Evolutionary conservation across 2,888 invertebrate species (phyloP).

Genomic region (Pilophorus perplexus): DNA sequence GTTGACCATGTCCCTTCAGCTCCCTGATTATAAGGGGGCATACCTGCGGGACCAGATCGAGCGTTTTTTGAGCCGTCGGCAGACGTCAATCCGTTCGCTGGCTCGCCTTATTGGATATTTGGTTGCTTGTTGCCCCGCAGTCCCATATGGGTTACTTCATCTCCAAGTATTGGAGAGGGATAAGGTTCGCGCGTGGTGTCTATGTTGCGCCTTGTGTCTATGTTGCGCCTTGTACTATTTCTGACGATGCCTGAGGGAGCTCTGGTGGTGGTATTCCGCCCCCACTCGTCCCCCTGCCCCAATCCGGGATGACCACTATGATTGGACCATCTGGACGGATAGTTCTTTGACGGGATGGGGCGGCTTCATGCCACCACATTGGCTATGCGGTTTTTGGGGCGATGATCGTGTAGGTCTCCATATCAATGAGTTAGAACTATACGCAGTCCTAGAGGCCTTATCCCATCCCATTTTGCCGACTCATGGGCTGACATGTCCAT

Average conservation of each 20-base stretch:
- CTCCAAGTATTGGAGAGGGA: not conserved
- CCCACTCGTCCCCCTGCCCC: not conserved
- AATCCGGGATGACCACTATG: not conserved
- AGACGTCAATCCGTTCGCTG: not conserved
- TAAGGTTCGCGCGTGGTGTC: not conserved
- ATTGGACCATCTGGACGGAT: not conserved
- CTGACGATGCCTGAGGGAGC: not conserved
- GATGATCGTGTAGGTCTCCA: not conserved
- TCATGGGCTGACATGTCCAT: not conserved
- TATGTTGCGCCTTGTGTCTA: not conserved
- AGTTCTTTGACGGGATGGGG: not conserved
- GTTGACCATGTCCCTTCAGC: not conserved
- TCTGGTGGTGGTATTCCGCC: not conserved
- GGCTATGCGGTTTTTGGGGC: not conserved
- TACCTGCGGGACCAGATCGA: not conserved
- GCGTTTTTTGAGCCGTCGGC: not conserved
- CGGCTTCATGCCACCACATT: not conserved
- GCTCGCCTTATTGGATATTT: conserved; percentile 1
- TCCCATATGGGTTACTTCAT: not conserved
- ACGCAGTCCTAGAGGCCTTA: not conserved
- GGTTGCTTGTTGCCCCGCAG: not conserved
- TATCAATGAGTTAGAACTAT: conserved; percentile 6
- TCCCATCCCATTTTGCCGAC: conserved; percentile 11
- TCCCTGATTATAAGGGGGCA: not conserved
- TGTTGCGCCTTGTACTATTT: not conserved